Percentiles rank a stretch among this genome's conserved stretches.
phyloP scores from a whole-genome alignment of 1,140 invertebrate species.

The Drosophila pallidifrons region DNA sequence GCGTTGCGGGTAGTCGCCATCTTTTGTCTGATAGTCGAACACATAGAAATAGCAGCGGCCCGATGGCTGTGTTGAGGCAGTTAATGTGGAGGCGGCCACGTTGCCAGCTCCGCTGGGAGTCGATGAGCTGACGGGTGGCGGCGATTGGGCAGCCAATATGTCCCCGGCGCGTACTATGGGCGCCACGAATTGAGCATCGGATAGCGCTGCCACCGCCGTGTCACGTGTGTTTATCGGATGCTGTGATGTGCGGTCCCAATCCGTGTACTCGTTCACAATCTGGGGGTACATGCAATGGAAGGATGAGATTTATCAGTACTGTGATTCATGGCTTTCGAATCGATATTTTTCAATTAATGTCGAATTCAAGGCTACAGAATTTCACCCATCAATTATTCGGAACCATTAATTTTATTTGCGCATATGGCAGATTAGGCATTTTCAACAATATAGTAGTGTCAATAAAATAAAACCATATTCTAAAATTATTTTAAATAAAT shows the following conservation, averaged over 20 bases:
- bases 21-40: slow-evolving; percentile 96
- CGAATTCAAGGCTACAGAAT: background rate
- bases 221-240: slow-evolving; percentile 97
- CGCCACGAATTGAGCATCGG: slow-evolving; percentile 96
- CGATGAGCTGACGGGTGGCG: slow-evolving; percentile 78
- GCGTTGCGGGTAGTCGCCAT: slow-evolving; percentile 94
- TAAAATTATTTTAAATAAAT: too few relatives aligned
- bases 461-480: too few relatives aligned
- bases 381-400: background rate
- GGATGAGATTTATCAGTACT: background rate
- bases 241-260: slow-evolving; percentile 96
- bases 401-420: background rate
- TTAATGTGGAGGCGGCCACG: slow-evolving; percentile 70
- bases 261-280: slow-evolving; percentile 98
- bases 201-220: slow-evolving; percentile 95
- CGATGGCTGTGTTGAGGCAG: slow-evolving; percentile 84
- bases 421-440: background rate
- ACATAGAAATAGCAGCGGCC: slow-evolving; percentile 95
- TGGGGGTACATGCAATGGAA: slow-evolving; percentile 42
- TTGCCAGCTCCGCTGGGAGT: slow-evolving; percentile 63
- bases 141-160: slow-evolving; percentile 88
- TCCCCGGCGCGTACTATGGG: slow-evolving; percentile 94
- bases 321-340: background rate
- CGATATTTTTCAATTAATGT: background rate
- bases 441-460: too few relatives aligned